phyloP scores from a whole-genome alignment of 2,113 vertebrate genomes.

The Murina feae region DNA sequence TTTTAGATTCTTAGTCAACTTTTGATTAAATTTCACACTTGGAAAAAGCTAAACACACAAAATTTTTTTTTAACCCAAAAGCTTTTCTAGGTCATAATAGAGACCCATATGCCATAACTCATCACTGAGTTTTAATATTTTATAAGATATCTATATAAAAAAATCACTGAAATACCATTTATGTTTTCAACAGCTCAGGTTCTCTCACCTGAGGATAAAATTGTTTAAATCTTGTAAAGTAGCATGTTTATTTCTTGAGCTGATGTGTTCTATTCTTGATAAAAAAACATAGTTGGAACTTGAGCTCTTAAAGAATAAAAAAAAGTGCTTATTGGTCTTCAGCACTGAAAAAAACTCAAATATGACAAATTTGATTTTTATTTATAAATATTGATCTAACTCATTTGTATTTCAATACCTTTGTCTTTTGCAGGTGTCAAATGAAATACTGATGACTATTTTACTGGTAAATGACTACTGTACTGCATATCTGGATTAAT shows the following conservation, averaged over 20 bases:
- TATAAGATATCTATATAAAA: background rate
- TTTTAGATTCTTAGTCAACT: conserved; percentile 11
- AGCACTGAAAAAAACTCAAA: background rate
- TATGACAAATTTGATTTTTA: background rate
- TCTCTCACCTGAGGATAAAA: background rate
- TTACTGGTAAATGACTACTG: background rate
- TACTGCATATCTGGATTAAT: background rate
- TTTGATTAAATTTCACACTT: background rate
- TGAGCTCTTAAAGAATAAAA: background rate
- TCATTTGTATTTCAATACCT: background rate
- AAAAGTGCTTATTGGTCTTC: background rate
- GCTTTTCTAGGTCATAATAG: background rate
- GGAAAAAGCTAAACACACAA: background rate
- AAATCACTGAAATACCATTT: background rate
- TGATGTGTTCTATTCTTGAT: background rate
- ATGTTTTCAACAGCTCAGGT: background rate
- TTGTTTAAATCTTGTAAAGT: background rate
- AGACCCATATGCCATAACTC: background rate
- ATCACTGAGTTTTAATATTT: background rate
- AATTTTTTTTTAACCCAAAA: background rate
- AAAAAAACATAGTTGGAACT: background rate
- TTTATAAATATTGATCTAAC: background rate
- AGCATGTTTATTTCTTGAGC: background rate
- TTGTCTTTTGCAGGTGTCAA: background rate
- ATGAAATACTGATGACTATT: background rate